Conservation (phyloP, 2,797 vertebrate species). For the Brachyrhaphis roseni region DNA sequence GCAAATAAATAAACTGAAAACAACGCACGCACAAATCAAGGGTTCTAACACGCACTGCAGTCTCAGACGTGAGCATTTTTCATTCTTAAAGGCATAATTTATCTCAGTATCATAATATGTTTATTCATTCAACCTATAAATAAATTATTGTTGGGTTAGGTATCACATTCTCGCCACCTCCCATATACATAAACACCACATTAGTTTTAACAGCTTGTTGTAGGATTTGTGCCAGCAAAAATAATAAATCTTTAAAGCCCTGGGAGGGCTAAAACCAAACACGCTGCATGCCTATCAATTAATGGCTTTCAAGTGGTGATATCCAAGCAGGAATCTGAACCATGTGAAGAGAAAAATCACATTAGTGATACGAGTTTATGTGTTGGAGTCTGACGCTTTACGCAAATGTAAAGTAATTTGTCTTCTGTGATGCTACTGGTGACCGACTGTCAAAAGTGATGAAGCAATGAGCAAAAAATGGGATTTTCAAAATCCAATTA, state of each 20-base stretch:
- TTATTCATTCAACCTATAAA: slow-evolving; percentile 51
- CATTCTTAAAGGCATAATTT: slow-evolving; percentile 26
- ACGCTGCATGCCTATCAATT: slow-evolving; percentile 34
- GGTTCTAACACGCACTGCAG: not conserved
- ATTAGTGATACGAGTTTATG: slow-evolving; percentile 31
- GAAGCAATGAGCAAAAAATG: slow-evolving; percentile 64
- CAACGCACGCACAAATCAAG: slow-evolving; percentile 6
- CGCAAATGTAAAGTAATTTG: slow-evolving; percentile 50
- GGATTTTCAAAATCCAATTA: slow-evolving; percentile 75
- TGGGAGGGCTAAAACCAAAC: slow-evolving; percentile 25
- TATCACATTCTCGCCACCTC: slow-evolving; percentile 40
- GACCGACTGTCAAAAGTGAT: slow-evolving; percentile 63
- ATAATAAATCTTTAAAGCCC: slow-evolving; percentile 60
- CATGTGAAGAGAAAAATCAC: slow-evolving; percentile 37
- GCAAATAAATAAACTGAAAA: not conserved
- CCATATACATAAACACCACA: slow-evolving; percentile 26
- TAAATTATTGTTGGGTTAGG: slow-evolving; percentile 40
- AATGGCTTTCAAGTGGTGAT: slow-evolving; percentile 39
- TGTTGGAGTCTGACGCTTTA: slow-evolving; percentile 13
- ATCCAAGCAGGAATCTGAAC: slow-evolving; percentile 26
- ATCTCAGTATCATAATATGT: slow-evolving; percentile 16
- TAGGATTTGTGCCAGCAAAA: slow-evolving; percentile 34
- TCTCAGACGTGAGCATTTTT: slow-evolving; percentile 19
- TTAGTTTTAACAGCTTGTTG: slow-evolving; percentile 29
- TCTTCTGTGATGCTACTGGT: slow-evolving; percentile 44